Base-by-base conservation (phyloP, 92 coral and sea anemone species). In the Phenganax subtilis region DNA sequence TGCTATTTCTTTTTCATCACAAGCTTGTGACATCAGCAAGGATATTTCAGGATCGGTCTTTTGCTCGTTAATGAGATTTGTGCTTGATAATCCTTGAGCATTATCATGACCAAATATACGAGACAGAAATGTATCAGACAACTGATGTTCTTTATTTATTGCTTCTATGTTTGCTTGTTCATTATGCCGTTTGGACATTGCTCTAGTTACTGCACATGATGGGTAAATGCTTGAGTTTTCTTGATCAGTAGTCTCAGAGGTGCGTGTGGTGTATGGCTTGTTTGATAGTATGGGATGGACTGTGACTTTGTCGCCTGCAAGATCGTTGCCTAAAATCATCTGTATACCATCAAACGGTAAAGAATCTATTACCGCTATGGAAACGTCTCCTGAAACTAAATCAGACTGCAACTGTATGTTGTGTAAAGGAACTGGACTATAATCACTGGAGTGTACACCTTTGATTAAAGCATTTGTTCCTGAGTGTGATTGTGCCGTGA, bases 121-220 rank as follows among this genome's bases (percentile, higher is more conserved):
- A 69, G 59, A 58, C n/a, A 80, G 17, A 57, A 44, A 73, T 51
- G 78, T 81, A 55, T 47, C 86, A 12, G 80, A 57, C 71, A 85
- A 62, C 29, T 73, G 69, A 81, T 20, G 56, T 37, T 37, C 47
- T 15, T 72, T 57, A 8, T n/a, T 53, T 44, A 8, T 47, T 15
- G 78, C 47, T 11, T 86, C 84, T 31, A 27, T 31, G 52, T 54
- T 72, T 68, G 29, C 71, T 12, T 7, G 51, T 11, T 75, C 12
- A 30, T 31, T 68, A 20, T 55, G 67, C 28, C 72, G 55, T 37
- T 37, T 37, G 47, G 47, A 2, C 81, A 73, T 82, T 11, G 89
- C 89, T 27, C 89, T 80, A 56, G 89, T 86, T 15, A 86, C 87
- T 9, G 80, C 89, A 82, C 89, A 82, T 31, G 89, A 28, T 54